Conservation (phyloP, 1,140 invertebrate genomes). For the Leptopilina clavipes region DNA sequence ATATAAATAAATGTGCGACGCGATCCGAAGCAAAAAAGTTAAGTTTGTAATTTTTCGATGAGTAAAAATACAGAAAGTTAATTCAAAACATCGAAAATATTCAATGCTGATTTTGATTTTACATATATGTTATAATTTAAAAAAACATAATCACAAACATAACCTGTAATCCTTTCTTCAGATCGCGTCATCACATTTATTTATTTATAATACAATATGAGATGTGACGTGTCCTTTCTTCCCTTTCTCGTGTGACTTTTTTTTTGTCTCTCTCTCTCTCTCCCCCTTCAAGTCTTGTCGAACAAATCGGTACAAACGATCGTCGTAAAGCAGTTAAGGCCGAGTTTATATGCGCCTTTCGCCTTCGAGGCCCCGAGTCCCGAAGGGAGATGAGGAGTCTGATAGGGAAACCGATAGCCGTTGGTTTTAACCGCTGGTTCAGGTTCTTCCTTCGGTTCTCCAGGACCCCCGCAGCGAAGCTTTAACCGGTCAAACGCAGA, state of each 20-base stretch:
- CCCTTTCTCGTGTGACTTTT: not conserved
- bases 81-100: too few relatives aligned
- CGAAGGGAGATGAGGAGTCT: constrained; percentile 68
- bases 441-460: constrained; percentile 46
- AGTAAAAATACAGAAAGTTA: too few relatives aligned
- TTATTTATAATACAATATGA: not conserved
- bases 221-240: not conserved
- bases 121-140: too few relatives aligned
- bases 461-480: constrained; percentile 67
- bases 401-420: constrained; percentile 74
- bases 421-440: constrained; percentile 22
- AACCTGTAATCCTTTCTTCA: too few relatives aligned
- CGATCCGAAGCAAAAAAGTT: too few relatives aligned
- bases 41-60: too few relatives aligned
- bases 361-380: constrained; percentile 57
- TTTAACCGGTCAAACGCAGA: constrained; percentile 60
- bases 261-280: not conserved
- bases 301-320: constrained; percentile 77
- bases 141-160: too few relatives aligned
- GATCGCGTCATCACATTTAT: too few relatives aligned
- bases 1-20: too few relatives aligned
- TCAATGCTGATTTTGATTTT: too few relatives aligned
- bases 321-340: constrained; percentile 75
- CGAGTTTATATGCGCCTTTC: constrained; percentile 70
- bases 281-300: constrained; percentile 62